Evolutionary conservation across 2,113 vertebrate genomes (phyloP).

Genomic region (Stegastes partitus): DNA sequence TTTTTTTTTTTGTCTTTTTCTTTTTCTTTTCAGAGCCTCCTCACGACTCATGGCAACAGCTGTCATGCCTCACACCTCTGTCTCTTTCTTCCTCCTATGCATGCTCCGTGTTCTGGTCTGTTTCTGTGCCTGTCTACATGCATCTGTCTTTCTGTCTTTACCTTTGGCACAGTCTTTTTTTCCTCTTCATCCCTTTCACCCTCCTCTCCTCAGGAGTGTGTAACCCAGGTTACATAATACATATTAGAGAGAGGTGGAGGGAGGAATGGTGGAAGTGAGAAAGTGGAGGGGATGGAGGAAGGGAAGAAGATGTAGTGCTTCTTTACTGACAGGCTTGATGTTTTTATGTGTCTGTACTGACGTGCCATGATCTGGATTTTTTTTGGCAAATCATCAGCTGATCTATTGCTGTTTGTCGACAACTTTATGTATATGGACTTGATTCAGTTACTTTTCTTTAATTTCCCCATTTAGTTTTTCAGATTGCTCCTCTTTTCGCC

Average conservation of each 20-base stretch:
- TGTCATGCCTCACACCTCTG: slow-evolving; percentile 30
- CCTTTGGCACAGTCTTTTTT: slow-evolving; percentile 37
- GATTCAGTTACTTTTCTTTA: neutral
- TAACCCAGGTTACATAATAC: slow-evolving; percentile 64
- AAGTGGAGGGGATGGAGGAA: slow-evolving; percentile 28
- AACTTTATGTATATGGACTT: neutral
- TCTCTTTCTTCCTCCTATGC: slow-evolving; percentile 21
- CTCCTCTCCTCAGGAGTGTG: slow-evolving; percentile 46
- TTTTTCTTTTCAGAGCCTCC: slow-evolving; percentile 9
- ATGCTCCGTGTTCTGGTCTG: slow-evolving; percentile 29
- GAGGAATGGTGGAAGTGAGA: slow-evolving; percentile 38
- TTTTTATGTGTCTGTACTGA: slow-evolving; percentile 38
- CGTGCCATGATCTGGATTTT: slow-evolving; percentile 13
- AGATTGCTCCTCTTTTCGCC: neutral
- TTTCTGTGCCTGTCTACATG: slow-evolving; percentile 34
- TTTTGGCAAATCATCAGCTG: slow-evolving; percentile 4
- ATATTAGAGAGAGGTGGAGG: slow-evolving; percentile 55
- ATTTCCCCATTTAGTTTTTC: slow-evolving; percentile 6
- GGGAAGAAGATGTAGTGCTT: slow-evolving; percentile 36
- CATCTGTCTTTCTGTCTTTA: slow-evolving; percentile 38
- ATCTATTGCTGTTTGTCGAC: slow-evolving; percentile 6
- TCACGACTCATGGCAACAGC: slow-evolving; percentile 31
- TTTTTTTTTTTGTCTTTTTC: neutral
- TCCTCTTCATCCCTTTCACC: slow-evolving; percentile 26
- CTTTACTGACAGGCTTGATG: slow-evolving; percentile 41